Evolutionary conservation across 2,888 invertebrate species (phyloP).

Genomic region (Tyria jacobaeae): DNA sequence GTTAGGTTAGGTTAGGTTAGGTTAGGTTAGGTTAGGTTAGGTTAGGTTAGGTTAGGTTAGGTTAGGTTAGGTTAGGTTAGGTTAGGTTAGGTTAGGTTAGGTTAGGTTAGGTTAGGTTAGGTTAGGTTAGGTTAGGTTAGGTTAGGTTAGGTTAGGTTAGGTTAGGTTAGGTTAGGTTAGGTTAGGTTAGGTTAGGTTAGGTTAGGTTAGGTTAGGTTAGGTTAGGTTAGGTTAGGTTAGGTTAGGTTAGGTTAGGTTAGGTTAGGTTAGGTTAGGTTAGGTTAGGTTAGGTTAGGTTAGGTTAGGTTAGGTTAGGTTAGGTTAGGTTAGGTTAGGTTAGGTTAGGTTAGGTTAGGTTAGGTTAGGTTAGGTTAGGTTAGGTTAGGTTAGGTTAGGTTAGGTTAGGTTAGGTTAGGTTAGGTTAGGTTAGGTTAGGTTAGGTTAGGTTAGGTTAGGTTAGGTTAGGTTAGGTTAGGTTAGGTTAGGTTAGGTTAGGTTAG

Average conservation of each 20-base stretch:
- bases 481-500: slow-evolving; percentile 24
- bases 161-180: slow-evolving; percentile 30
- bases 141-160: slow-evolving; percentile 29
- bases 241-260: slow-evolving; percentile 29
- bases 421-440: slow-evolving; percentile 21
- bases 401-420: slow-evolving; percentile 23
- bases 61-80: slow-evolving; percentile 41
- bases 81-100: slow-evolving; percentile 34
- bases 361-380: slow-evolving; percentile 27
- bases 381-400: slow-evolving; percentile 26
- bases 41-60: slow-evolving; percentile 32
- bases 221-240: slow-evolving; percentile 28
- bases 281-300: slow-evolving; percentile 29
- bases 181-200: slow-evolving; percentile 41
- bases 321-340: slow-evolving; percentile 22
- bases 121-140: slow-evolving; percentile 26
- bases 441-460: slow-evolving; percentile 23
- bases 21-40: slow-evolving; percentile 37
- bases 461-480: slow-evolving; percentile 22
- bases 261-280: slow-evolving; percentile 28
- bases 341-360: slow-evolving; percentile 23
- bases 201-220: slow-evolving; percentile 37
- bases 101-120: slow-evolving; percentile 16
- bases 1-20: slow-evolving; percentile 35
- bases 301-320: slow-evolving; percentile 28